phyloP scores from a whole-genome alignment of 2,888 invertebrate genomes.

The Drosophila cognata region DNA sequence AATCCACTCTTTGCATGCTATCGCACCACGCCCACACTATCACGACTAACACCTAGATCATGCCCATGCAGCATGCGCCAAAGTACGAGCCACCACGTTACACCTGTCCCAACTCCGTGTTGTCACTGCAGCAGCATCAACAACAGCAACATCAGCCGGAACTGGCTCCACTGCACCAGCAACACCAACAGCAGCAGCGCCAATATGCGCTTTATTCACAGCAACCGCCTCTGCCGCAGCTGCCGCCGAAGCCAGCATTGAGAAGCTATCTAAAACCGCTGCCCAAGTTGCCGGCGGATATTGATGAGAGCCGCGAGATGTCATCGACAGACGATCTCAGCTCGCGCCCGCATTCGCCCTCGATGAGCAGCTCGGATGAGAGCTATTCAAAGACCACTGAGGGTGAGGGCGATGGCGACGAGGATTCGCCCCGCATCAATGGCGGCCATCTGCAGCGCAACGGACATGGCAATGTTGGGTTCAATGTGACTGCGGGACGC shows the following conservation, averaged over 20 bases:
- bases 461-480: slow-evolving; percentile 30
- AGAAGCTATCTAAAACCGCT: slow-evolving; percentile 86
- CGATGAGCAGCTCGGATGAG: slow-evolving; percentile 93
- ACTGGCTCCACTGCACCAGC: slow-evolving; percentile 43
- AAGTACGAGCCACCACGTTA: slow-evolving; percentile 85
- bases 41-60: slow-evolving; percentile 76
- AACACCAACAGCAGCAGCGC: slow-evolving; percentile 67
- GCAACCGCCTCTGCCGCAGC: slow-evolving; percentile 75
- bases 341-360: slow-evolving; percentile 92
- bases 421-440: slow-evolving; percentile 82
- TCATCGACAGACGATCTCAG: slow-evolving; percentile 94
- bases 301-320: slow-evolving; percentile 85
- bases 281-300: slow-evolving; percentile 86
- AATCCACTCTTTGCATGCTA: slow-evolving; percentile 67
- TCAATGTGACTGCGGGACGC: slow-evolving; percentile 50
- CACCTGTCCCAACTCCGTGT: slow-evolving; percentile 83
- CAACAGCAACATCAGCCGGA: slow-evolving; percentile 62
- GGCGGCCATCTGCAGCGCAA: slow-evolving; percentile 72
- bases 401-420: slow-evolving; percentile 87
- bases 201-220: slow-evolving; percentile 81
- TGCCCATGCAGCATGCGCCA: slow-evolving; percentile 84
- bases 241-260: slow-evolving; percentile 85
- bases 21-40: slow-evolving; percentile 40
- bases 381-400: slow-evolving; percentile 93
- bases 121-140: slow-evolving; percentile 81